Base-by-base conservation (phyloP, 2,888 invertebrate genomes). In the Alentia gelatinosa region DNA sequence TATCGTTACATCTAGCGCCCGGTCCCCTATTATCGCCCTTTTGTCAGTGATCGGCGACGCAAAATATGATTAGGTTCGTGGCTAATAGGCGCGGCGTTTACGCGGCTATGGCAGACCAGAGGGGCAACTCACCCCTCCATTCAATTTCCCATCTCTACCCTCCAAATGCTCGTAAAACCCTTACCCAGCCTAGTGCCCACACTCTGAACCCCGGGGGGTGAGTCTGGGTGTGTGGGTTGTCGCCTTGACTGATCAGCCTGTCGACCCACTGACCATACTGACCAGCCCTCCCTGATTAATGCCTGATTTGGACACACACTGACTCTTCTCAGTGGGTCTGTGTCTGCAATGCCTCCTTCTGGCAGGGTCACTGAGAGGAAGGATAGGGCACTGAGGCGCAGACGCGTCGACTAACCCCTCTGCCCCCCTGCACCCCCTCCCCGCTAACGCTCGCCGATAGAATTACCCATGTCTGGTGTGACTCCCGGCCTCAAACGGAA, bases 1-100 rank as follows among this genome's bases (percentile, higher is more conserved):
- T 79, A 79, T 79, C 79, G 79, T 79, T 79, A 79, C 79, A 79
- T 79, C 79, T 35, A 19, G n/a, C n/a, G 37, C 79, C 37, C n/a
- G 5, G 9, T 26, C 15, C 35, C 79, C 33, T 79, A 79, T 79
- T 79, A 79, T 33, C 39, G 79, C 79, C 79, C 79, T 35, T 79
- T 79, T 79, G 79, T 79, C 79, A 23, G 7, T 23, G 79, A 37
- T 79, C 79, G 39, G 37, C 39, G 23, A 19, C 37, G 79, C 39
- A 26, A 79, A 79, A 79, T 79, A 79, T 4, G 79, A 79, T 79
- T 79, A 19, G 23, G 35, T 12, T 39, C 4, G 37, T 12, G 37
- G 15, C 79, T 35, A 35, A 79, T 79, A 68, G 68, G 5, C 26
- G 30, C 68, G 1, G 33, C 68, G 26, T 68, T 68, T 7, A n/a